Evolutionary conservation across 1,140 invertebrate species (phyloP).

Genomic region (Lasioglossum albipes): DNA sequence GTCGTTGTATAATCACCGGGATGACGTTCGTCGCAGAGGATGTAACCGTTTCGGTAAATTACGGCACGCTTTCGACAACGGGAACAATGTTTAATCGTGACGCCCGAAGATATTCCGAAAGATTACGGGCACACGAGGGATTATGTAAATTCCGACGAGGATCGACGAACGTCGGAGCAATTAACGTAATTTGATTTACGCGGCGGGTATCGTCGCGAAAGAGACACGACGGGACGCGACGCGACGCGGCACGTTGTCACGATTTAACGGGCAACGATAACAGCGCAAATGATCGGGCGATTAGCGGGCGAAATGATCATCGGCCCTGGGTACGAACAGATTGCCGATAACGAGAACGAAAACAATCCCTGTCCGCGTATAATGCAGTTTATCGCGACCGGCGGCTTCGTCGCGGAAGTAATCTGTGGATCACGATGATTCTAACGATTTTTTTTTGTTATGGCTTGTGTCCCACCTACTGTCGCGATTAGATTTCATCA

Average conservation of each 20-base stretch:
- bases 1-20: too few relatives aligned
- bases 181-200: not conserved
- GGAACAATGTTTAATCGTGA: not conserved
- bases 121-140: not conserved
- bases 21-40: too few relatives aligned
- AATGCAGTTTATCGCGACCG: slow-evolving; percentile 22
- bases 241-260: not conserved
- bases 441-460: too few relatives aligned
- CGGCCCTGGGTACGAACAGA: slow-evolving; percentile 20
- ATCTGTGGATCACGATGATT: not conserved
- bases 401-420: not conserved
- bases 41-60: too few relatives aligned
- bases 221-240: not conserved
- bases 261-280: slow-evolving; percentile 22
- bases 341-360: slow-evolving; percentile 28
- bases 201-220: not conserved
- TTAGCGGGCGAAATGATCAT: slow-evolving; percentile 55
- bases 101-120: not conserved
- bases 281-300: slow-evolving; percentile 40
- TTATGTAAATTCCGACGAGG: not conserved
- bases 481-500: too few relatives aligned
- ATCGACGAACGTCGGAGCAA: not conserved
- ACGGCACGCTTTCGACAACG: too few relatives aligned
- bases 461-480: not conserved
- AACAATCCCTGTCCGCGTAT: slow-evolving; percentile 26